These are phyloP conservation scores for Ellobium chinense DNA, from an alignment of 2,888 invertebrate species.

Conservation along the genomic window DNA sequence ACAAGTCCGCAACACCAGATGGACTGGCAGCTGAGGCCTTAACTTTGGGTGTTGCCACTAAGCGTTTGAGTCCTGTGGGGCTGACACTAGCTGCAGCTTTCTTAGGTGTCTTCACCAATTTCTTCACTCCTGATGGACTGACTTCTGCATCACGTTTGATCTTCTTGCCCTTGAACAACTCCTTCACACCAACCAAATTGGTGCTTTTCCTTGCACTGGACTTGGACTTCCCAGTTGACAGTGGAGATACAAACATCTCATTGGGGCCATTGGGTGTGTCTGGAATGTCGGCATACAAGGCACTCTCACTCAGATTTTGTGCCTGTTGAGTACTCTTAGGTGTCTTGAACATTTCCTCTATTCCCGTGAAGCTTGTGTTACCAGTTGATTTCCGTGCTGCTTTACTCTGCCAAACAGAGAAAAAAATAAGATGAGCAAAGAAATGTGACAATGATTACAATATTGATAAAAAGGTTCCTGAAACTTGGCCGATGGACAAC, in stretches of 20 bases:
- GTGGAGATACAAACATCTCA: constrained; percentile 77
- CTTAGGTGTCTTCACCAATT: constrained; percentile 47
- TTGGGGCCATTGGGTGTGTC: constrained; percentile 76
- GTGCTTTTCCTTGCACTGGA: constrained; percentile 53
- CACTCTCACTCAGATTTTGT: constrained; percentile 33
- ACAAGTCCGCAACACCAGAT: constrained; percentile 35
- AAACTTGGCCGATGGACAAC: too few species aligned
- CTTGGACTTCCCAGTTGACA: constrained; percentile 55
- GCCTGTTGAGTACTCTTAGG: constrained; percentile 9
- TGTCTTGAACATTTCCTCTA: constrained; percentile 48
- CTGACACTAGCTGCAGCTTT: not conserved
- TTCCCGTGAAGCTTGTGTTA: constrained; percentile 49
- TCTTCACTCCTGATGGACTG: constrained; percentile 40
- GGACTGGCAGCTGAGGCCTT: constrained; percentile 35
- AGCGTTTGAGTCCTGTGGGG: constrained; percentile 28
- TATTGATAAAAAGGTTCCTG: too few species aligned
- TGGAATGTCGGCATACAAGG: constrained; percentile 74
- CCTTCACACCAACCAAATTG: constrained; percentile 59
- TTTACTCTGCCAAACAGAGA: constrained; percentile 35
- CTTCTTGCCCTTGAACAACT: constrained; percentile 49
- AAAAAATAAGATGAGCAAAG: not conserved
- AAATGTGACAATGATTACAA: too few species aligned
- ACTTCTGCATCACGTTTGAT: constrained; percentile 42
- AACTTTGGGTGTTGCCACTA: constrained; percentile 16
- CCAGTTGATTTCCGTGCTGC: constrained; percentile 36